Evolutionary conservation across 2,888 invertebrate species (phyloP).

Genomic region (Coleophora deauratella): DNA sequence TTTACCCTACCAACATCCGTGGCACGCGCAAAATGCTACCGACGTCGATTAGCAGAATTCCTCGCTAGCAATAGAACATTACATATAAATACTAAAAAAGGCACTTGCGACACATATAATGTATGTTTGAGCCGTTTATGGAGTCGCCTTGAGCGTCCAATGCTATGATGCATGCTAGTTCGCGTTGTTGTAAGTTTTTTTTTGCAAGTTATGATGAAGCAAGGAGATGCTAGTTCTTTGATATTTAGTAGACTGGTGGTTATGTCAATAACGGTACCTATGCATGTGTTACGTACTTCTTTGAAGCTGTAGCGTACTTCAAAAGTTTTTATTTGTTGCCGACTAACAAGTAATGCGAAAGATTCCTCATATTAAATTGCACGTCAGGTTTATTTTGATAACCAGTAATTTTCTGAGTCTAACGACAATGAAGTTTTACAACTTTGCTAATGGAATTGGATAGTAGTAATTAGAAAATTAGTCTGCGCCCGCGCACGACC

Average conservation of each 20-base stretch:
- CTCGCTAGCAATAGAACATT: conserved; percentile 53
- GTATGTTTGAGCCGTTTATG: conserved; percentile 6
- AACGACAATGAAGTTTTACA: conserved; percentile 22
- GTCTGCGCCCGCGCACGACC: conserved; percentile 28
- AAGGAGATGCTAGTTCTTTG: too few species aligned
- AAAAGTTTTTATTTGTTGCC: too few species aligned
- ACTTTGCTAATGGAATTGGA: conserved; percentile 46
- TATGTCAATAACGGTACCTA: too few species aligned
- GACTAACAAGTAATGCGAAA: too few species aligned
- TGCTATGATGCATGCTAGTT: too few species aligned
- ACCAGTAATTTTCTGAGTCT: neutral
- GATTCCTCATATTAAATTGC: too few species aligned
- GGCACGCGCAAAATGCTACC: conserved; percentile 62
- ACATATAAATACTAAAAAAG: conserved; percentile 59
- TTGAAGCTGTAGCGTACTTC: too few species aligned
- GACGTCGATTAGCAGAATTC: conserved; percentile 68
- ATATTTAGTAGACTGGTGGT: too few species aligned
- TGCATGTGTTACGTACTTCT: too few species aligned
- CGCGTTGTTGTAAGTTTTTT: too few species aligned
- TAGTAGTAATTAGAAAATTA: conserved; percentile 53
- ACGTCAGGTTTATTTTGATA: too few species aligned
- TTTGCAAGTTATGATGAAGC: too few species aligned
- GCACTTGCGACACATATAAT: conserved; percentile 41
- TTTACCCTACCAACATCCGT: conserved; percentile 52
- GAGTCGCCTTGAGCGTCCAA: neutral